A percentile compares a stretch with the other conserved stretches of the same genome.
phyloP scores from a whole-genome alignment of 2,797 vertebrate genomes.

The Sparus aurata region DNA sequence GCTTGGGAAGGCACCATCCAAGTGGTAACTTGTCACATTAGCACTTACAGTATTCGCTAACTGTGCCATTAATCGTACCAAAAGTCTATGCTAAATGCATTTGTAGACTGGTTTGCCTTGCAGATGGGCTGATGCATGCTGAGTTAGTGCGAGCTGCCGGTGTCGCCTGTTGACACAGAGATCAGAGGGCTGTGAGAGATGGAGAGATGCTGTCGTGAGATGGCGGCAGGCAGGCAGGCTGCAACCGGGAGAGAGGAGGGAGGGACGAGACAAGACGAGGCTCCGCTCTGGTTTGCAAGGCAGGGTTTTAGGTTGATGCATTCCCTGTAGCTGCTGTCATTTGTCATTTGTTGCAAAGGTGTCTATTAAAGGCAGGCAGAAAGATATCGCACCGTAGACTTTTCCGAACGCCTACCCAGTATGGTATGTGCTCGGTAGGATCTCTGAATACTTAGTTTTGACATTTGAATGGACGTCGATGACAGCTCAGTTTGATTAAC shows the following conservation, averaged over 20 bases:
- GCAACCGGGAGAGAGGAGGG: conserved; percentile 45
- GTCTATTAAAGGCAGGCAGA: conserved; percentile 29
- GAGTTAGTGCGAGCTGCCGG: conserved; percentile 71
- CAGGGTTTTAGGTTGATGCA: conserved; percentile 48
- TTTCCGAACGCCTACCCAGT: too few relatives aligned
- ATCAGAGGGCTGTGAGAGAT: conserved; percentile 81
- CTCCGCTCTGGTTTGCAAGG: conserved; percentile 54
- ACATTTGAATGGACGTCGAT: conserved; percentile 38
- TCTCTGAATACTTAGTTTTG: conserved; percentile 35
- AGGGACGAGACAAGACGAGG: conserved; percentile 55
- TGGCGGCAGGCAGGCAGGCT: conserved; percentile 76
- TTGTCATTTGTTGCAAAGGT: conserved; percentile 11
- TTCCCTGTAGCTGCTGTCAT: conserved; percentile 44
- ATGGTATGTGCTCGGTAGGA: conserved; percentile 5
- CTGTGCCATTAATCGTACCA: conserved; percentile 67
- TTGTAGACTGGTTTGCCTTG: conserved; percentile 67
- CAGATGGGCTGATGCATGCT: conserved; percentile 74
- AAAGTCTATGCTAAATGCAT: conserved; percentile 68
- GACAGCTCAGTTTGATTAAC: conserved; percentile 51
- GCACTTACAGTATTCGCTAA: conserved; percentile 63
- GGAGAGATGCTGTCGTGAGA: conserved; percentile 77
- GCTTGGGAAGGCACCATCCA: conserved; percentile 42
- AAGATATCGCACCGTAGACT: conserved; percentile 8
- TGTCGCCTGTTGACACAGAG: conserved; percentile 79
- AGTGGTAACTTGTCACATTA: conserved; percentile 69